These are phyloP conservation scores for Gallinago paraguaiae DNA, from an alignment of 2,113 vertebrate species.

Conservation along the genomic window DNA sequence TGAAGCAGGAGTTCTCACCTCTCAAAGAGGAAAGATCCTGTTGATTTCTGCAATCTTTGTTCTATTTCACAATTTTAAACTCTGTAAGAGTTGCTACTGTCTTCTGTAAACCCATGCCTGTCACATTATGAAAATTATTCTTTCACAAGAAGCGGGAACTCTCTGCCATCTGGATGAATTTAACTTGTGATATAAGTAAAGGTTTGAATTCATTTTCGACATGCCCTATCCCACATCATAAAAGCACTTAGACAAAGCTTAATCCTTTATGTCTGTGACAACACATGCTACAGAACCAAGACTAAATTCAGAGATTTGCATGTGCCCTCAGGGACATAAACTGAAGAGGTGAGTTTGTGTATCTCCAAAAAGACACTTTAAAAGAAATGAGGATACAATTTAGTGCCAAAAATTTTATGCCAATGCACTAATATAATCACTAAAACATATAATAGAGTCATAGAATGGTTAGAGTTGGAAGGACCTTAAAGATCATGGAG, in stretches of 20 bases:
- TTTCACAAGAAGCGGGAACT: not conserved
- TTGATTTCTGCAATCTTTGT: not conserved
- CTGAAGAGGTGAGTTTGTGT: fast-evolving
- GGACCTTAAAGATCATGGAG: not conserved
- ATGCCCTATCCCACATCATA: not conserved
- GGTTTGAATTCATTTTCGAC: not conserved
- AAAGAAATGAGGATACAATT: not conserved
- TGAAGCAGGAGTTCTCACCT: not conserved
- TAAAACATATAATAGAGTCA: not conserved
- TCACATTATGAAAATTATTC: not conserved
- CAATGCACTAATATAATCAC: not conserved
- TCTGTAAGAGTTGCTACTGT: not conserved
- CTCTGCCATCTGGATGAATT: constrained; percentile 24
- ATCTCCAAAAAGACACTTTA: not conserved
- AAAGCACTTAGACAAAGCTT: not conserved
- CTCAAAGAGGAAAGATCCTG: not conserved
- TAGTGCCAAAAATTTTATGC: not conserved
- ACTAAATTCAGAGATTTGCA: not conserved
- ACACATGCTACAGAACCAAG: not conserved
- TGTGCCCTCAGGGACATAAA: not conserved
- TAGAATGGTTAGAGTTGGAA: not conserved
- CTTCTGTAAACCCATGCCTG: not conserved
- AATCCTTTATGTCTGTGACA: not conserved
- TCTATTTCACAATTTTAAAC: not conserved
- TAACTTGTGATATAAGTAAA: not conserved